Percentiles rank a stretch among this genome's conserved stretches.
Evolutionary conservation across 1,140 invertebrate genomes (phyloP).

Genomic region (Reticulitermes speratus): DNA sequence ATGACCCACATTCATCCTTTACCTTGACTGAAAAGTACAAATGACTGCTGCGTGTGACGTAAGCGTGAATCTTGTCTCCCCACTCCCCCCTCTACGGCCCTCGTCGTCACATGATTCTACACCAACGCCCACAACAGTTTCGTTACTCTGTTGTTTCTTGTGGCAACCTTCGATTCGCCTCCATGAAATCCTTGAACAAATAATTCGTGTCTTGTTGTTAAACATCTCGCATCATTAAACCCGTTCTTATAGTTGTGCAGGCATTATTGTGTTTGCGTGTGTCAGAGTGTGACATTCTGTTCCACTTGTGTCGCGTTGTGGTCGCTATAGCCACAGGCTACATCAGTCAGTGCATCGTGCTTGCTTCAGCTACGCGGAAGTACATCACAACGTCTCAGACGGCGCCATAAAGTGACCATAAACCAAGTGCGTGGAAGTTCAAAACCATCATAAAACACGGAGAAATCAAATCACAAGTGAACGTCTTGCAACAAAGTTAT

Average conservation of each 20-base stretch:
- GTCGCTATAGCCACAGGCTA: neutral
- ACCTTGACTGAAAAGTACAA: neutral
- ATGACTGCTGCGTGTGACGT: neutral
- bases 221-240: neutral
- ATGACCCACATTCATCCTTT: neutral
- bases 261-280: neutral
- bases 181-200: neutral
- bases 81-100: neutral
- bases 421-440: neutral
- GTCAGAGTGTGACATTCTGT: neutral
- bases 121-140: neutral
- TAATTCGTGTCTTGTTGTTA: neutral
- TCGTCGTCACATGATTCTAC: neutral
- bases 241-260: neutral
- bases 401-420: neutral
- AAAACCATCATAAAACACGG: neutral
- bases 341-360: neutral
- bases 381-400: neutral
- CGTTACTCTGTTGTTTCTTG: neutral
- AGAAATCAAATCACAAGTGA: neutral
- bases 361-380: constrained; percentile 1
- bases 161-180: neutral
- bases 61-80: neutral
- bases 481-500: neutral
- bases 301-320: neutral